Evolutionary conservation across 2,888 invertebrate genomes (phyloP), one percentile per base, ranked within the genome.

Genomic region (Xestia ashworthii): DNA sequence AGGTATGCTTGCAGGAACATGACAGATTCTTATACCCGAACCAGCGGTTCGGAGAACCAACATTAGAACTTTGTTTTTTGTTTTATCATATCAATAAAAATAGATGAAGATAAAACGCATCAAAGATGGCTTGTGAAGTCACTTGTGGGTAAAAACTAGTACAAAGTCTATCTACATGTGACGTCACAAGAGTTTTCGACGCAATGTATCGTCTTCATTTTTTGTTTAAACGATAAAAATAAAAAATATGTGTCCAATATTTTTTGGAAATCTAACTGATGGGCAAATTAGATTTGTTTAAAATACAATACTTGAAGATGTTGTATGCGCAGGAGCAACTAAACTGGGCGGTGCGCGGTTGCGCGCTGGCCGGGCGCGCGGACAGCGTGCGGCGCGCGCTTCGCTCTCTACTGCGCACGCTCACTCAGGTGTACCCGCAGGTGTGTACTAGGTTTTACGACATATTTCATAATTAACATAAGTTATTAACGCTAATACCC

Each of bases 381-480:
- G 96, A 96, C 89, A 96, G 96, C 90, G 96, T 96, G 87, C 92
- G 95, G 0, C 92, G 94, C 44, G 96, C 96, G 72, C 85, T 96
- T 12, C 93, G 92, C 70, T 92, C 94, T 32, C 93, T 96, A 55
- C 91, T 95, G 70, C 93, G 95, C 50, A 94, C 95, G 46, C 93
- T 96, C 32, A 75, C 92, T 11, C 92, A 92, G 46, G 70, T 93
- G 8, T 93, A 95, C 82, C 95, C 96, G 19, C 95, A 94, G 93
- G 96, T 95, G 70, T 48, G 44, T 50, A 9, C 14, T 22, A n/a
- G 19, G 19, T 38, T 14, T n/a, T n/a, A 76, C n/a, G 0, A 46
- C 8, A 5, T n/a, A 8, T 44, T 44, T 12, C 1, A 73, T 25
- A 22, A 25, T n/a, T 50, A 50, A 14, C 19, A 38, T 46, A 25